phyloP scores from a whole-genome alignment of 2,888 invertebrate genomes.

The Drosophila pseudotalamancana region DNA sequence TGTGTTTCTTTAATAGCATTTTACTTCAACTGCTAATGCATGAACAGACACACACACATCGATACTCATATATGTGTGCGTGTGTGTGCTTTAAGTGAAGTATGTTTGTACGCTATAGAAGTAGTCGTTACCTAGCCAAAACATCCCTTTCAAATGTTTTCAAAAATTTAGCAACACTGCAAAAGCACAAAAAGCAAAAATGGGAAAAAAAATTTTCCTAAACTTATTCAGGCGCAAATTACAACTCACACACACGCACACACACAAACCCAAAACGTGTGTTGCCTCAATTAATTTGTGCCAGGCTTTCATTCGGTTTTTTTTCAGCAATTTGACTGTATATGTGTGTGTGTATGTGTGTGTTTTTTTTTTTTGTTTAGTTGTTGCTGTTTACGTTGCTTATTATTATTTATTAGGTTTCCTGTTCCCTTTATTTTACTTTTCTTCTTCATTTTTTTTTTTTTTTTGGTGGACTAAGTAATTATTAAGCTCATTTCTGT shows the following conservation, averaged over 20 bases:
- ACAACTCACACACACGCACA: conserved; percentile 8
- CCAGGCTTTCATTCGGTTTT: conserved; percentile 23
- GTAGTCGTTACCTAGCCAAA: conserved; percentile 16
- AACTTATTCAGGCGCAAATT: conserved; percentile 37
- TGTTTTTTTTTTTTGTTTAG: conserved; percentile 1
- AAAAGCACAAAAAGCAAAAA: conserved; percentile 29
- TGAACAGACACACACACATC: background rate
- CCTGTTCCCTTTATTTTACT: conserved; percentile 16
- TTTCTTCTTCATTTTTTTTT: conserved; percentile 16
- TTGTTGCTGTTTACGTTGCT: conserved; percentile 28
- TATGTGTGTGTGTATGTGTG: no score
- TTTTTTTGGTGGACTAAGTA: conserved; percentile 37
- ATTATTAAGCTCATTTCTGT: conserved; percentile 65
- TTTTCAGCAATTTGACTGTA: conserved; percentile 4
- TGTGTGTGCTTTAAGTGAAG: conserved; percentile 12
- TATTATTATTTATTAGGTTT: conserved; percentile 48
- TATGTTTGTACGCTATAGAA: background rate
- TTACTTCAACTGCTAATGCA: conserved; percentile 23
- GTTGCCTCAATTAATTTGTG: conserved; percentile 52
- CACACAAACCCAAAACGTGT: conserved; percentile 27
- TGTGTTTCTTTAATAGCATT: conserved; percentile 30
- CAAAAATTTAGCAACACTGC: conserved; percentile 59
- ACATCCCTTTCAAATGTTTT: conserved; percentile 49
- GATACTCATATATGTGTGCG: background rate
- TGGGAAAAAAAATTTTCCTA: conserved; percentile 31